Conservation (phyloP, 2,797 vertebrate species). For the Pangasius sanitwongsei region DNA sequence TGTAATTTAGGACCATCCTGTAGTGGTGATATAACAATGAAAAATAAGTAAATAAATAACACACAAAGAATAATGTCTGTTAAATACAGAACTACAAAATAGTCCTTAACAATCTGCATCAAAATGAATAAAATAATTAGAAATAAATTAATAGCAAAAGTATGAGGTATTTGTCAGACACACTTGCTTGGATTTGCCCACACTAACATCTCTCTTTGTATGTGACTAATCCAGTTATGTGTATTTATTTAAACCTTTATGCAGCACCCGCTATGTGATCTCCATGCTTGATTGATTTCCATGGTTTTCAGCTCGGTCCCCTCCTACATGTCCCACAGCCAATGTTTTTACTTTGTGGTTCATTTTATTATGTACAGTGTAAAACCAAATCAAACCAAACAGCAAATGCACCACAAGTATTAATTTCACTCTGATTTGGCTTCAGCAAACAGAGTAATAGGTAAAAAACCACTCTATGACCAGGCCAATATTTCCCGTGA, state of each 20-base stretch:
- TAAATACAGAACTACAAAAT: too few species aligned
- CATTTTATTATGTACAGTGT: background rate
- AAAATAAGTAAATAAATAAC: background rate
- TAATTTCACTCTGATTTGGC: background rate
- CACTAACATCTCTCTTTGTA: background rate
- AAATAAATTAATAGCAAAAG: background rate
- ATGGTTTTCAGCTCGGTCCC: background rate
- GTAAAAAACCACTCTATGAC: background rate
- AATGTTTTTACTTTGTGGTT: background rate
- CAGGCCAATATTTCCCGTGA: background rate
- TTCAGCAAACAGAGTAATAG: background rate
- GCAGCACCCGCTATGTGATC: background rate
- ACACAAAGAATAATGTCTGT: background rate
- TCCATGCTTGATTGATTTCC: background rate
- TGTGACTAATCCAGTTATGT: background rate
- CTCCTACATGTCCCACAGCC: background rate
- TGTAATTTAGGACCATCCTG: background rate
- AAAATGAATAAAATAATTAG: background rate
- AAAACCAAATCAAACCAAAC: background rate
- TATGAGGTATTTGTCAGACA: background rate
- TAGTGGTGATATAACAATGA: background rate
- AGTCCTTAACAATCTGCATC: background rate
- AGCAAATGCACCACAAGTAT: background rate
- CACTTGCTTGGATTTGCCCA: background rate
- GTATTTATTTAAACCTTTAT: constrained; percentile 7